These are phyloP conservation scores for Zygogramma bicolorata DNA, from an alignment of 2,888 invertebrate species.

Conservation along the genomic window DNA sequence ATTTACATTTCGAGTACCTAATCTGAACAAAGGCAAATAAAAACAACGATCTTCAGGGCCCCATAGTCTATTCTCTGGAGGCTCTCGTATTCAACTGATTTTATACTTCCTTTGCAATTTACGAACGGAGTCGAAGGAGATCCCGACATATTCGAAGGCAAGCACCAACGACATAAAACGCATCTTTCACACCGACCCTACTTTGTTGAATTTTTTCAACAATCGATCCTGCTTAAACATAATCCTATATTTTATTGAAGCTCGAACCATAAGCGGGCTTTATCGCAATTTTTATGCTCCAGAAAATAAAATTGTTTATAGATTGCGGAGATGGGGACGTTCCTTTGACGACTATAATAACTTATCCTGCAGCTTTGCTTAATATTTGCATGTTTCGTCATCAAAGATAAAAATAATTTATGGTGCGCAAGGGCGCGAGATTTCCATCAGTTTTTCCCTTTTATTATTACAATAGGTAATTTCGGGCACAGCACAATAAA, in stretches of 20 bases:
- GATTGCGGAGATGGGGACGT: slow-evolving; percentile 49
- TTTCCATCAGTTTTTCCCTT: slow-evolving; percentile 52
- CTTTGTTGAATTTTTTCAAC: slow-evolving; percentile 30
- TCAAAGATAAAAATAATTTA: slow-evolving; percentile 58
- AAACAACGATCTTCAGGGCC: neutral
- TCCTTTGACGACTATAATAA: slow-evolving; percentile 50
- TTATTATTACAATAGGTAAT: slow-evolving; percentile 60
- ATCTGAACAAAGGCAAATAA: slow-evolving; percentile 8
- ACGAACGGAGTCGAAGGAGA: neutral
- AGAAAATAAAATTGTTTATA: slow-evolving; percentile 61
- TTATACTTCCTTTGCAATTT: slow-evolving; percentile 1
- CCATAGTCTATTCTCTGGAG: neutral
- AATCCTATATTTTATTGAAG: slow-evolving; percentile 55
- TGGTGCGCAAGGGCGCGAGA: slow-evolving; percentile 47
- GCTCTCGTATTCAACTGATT: slow-evolving; percentile 6
- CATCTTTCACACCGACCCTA: slow-evolving; percentile 1
- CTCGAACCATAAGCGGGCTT: slow-evolving; percentile 35
- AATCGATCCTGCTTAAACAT: slow-evolving; percentile 46
- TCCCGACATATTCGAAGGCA: slow-evolving; percentile 6
- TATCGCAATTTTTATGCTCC: slow-evolving; percentile 49
- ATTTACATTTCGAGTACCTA: neutral
- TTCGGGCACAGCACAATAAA: slow-evolving; percentile 55
- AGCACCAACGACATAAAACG: slow-evolving; percentile 7
- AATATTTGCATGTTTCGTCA: slow-evolving; percentile 52
- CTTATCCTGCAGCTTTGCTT: slow-evolving; percentile 41